phyloP scores from a whole-genome alignment of 2,888 invertebrate species.

The Penaeus monodon region DNA sequence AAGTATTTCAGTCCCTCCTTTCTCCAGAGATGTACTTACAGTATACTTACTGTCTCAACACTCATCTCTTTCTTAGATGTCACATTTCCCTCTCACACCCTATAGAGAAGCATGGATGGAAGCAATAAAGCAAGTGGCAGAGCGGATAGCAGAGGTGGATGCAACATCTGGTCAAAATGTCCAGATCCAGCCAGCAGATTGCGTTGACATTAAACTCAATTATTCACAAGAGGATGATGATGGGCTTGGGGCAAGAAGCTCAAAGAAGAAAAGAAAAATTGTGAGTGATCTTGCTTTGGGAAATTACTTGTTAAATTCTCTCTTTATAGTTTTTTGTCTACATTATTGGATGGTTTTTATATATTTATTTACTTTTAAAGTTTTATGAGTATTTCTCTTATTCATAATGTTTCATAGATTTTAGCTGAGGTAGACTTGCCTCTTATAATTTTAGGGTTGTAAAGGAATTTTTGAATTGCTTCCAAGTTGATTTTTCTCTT shows the following conservation, averaged over 20 bases:
- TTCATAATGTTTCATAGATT: background rate
- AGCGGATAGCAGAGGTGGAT: conserved; percentile 46
- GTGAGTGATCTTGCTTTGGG: conserved; percentile 2
- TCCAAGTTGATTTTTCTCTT: background rate
- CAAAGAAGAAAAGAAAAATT: conserved; percentile 58
- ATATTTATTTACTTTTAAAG: no score
- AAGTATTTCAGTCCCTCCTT: no score
- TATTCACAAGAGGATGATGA: conserved; percentile 45
- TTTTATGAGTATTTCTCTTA: no score
- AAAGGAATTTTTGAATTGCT: no score
- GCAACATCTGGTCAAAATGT: conserved; percentile 27
- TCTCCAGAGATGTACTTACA: no score
- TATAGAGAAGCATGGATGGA: conserved; percentile 55
- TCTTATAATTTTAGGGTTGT: background rate
- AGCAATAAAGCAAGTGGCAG: conserved; percentile 49
- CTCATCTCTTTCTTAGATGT: no score
- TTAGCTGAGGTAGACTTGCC: background rate
- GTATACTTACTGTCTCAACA: no score
- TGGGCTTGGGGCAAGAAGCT: conserved; percentile 30
- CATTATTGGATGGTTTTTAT: no score
- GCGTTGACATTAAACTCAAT: conserved; percentile 43
- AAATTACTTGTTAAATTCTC: no score
- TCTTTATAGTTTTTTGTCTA: no score
- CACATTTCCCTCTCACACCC: no score
- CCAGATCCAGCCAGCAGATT: conserved; percentile 38